A percentile compares a stretch with the other conserved stretches of the same genome.
phyloP scores from a whole-genome alignment of 2,113 vertebrate species.

The Rhinichthys klamathensis region DNA sequence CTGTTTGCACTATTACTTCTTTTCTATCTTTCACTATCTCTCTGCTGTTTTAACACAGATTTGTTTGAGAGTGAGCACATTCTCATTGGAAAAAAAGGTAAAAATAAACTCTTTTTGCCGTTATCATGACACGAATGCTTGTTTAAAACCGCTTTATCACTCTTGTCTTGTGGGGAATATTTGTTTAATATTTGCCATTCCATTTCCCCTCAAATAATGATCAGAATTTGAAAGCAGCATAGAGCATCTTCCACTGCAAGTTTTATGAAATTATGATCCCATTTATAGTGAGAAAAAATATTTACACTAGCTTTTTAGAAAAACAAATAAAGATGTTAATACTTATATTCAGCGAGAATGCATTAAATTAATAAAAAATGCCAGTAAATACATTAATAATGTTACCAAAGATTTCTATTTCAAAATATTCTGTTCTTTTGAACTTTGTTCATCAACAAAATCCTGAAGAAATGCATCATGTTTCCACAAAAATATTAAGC shows the following conservation, averaged over 20 bases:
- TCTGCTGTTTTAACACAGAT: conserved; percentile 63
- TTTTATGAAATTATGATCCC: too few relatives aligned
- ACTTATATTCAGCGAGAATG: too few relatives aligned
- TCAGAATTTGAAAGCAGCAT: neutral
- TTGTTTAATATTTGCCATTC: conserved; percentile 23
- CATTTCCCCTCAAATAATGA: conserved; percentile 17
- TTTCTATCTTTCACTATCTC: conserved; percentile 29
- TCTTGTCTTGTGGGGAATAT: conserved; percentile 17
- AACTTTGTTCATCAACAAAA: too few relatives aligned
- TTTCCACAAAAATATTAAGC: too few relatives aligned
- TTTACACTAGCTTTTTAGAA: too few relatives aligned
- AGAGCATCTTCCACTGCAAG: neutral
- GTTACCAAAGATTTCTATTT: too few relatives aligned
- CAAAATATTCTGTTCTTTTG: too few relatives aligned
- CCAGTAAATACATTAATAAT: too few relatives aligned
- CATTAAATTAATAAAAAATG: too few relatives aligned
- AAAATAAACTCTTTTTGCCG: conserved; percentile 14
- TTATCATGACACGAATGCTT: conserved; percentile 27
- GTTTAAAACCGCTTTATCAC: conserved; percentile 16
- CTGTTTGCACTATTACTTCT: neutral
- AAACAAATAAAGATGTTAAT: too few relatives aligned
- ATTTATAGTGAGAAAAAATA: too few relatives aligned
- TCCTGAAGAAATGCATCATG: too few relatives aligned
- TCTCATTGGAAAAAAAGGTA: conserved; percentile 76
- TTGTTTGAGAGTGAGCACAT: conserved; percentile 78